phyloP scores from a whole-genome alignment of 37 sponge, comb jelly and placozoan genomes.

The Dysidea cf. avara region DNA sequence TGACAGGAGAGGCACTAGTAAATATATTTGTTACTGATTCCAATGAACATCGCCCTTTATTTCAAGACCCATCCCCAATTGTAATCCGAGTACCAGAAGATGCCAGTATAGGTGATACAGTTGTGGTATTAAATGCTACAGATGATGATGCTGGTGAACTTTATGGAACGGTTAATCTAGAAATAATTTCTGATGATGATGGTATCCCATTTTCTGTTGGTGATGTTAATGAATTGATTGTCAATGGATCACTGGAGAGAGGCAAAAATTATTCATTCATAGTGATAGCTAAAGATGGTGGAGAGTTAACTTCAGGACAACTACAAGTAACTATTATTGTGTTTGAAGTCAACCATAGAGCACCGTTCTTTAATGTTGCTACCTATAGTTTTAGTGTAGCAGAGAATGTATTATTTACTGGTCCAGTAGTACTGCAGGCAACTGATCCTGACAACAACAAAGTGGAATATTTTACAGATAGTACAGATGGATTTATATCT shows the following conservation, averaged over 20 bases:
- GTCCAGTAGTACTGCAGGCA: slow-evolving; percentile 22
- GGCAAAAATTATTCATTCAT: background rate
- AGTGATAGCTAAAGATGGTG: slow-evolving; percentile 49
- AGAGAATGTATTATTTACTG: slow-evolving; percentile 1
- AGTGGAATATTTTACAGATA: too few species aligned
- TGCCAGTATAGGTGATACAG: background rate
- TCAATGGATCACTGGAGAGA: background rate
- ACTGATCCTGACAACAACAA: slow-evolving; percentile 17
- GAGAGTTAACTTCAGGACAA: slow-evolving; percentile 17
- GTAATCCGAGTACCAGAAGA: slow-evolving; percentile 3
- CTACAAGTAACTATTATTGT: slow-evolving; percentile 2
- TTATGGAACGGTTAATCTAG: slow-evolving; percentile 18
- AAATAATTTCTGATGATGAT: background rate
- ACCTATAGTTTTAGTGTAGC: slow-evolving; percentile 2
- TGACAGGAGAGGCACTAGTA: slow-evolving; percentile 22
- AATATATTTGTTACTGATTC: slow-evolving; percentile 6
- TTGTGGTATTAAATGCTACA: slow-evolving; percentile 21
- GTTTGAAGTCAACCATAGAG: slow-evolving; percentile 4
- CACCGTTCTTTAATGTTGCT: background rate
- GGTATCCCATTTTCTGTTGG: slow-evolving; percentile 5
- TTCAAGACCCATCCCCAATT: too few species aligned
- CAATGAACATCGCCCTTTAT: too few species aligned
- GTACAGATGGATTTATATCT: too few species aligned
- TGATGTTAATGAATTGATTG: background rate
- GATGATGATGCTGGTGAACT: slow-evolving; percentile 40